Evolutionary conservation across 2,888 invertebrate species (phyloP).

Genomic region (Digitonthophagus gazella): DNA sequence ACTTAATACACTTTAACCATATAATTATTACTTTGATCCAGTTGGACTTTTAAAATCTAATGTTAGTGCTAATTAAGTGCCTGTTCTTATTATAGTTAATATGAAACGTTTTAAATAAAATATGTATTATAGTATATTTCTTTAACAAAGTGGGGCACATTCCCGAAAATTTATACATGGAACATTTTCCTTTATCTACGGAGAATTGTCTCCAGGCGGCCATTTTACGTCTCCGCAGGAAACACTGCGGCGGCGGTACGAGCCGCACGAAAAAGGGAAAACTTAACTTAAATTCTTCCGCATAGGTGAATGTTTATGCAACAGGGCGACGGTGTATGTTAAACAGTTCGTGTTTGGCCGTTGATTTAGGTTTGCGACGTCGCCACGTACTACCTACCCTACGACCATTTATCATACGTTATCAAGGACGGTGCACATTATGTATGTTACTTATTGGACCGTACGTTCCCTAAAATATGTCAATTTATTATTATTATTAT

Average conservation of each 20-base stretch:
- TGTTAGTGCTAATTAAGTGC: too few species aligned
- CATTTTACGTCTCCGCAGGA: background rate
- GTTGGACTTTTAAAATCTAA: too few species aligned
- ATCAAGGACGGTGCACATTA: background rate
- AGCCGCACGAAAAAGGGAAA: slow-evolving; percentile 1
- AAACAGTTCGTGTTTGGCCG: background rate
- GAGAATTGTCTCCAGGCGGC: background rate
- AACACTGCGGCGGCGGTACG: background rate
- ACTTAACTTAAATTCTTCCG: slow-evolving; percentile 8
- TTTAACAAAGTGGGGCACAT: background rate
- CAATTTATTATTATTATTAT: too few species aligned
- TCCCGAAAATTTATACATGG: background rate
- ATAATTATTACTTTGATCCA: too few species aligned
- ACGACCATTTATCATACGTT: background rate
- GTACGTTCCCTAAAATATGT: too few species aligned
- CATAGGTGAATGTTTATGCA: slow-evolving; percentile 13
- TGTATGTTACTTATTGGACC: background rate
- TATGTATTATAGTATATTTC: too few species aligned
- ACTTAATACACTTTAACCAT: too few species aligned
- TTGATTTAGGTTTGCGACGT: background rate
- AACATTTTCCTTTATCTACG: background rate
- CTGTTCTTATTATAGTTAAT: too few species aligned
- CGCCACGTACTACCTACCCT: background rate
- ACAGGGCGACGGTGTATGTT: background rate
- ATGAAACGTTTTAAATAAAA: too few species aligned